A percentile compares a stretch with the other conserved stretches of the same genome.
Conservation (phyloP, 2,797 vertebrate species). For the Oophaga sylvatica region DNA sequence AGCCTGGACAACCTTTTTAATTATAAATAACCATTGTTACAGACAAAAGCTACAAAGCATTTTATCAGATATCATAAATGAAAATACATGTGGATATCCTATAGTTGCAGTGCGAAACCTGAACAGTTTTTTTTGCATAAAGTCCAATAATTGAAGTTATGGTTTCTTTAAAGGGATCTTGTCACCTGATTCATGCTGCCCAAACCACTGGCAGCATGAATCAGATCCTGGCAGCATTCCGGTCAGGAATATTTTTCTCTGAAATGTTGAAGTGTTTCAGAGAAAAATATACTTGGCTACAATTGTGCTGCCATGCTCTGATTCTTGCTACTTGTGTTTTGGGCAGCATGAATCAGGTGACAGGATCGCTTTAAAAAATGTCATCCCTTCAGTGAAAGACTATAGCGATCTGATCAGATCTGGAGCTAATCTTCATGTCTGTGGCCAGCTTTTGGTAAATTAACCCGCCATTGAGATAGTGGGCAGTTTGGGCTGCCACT, state of each 20-base stretch:
- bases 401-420: background rate
- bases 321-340: too few relatives aligned
- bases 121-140: background rate
- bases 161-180: background rate
- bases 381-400: background rate
- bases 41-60: background rate
- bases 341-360: too few relatives aligned
- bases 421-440: too few relatives aligned
- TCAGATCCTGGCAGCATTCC: too few relatives aligned
- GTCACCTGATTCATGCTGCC: too few relatives aligned
- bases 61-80: background rate
- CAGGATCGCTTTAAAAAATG: background rate
- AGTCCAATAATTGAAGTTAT: background rate
- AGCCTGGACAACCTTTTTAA: too few relatives aligned
- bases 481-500: background rate
- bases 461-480: background rate
- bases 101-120: background rate
- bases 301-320: too few relatives aligned
- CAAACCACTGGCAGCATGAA: too few relatives aligned
- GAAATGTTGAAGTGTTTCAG: too few relatives aligned
- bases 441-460: background rate
- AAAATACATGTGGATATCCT: background rate
- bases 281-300: too few relatives aligned
- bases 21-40: background rate
- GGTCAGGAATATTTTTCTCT: too few relatives aligned